phyloP scores from a whole-genome alignment of 2,113 vertebrate species.

The Daphoenositta chrysoptera region DNA sequence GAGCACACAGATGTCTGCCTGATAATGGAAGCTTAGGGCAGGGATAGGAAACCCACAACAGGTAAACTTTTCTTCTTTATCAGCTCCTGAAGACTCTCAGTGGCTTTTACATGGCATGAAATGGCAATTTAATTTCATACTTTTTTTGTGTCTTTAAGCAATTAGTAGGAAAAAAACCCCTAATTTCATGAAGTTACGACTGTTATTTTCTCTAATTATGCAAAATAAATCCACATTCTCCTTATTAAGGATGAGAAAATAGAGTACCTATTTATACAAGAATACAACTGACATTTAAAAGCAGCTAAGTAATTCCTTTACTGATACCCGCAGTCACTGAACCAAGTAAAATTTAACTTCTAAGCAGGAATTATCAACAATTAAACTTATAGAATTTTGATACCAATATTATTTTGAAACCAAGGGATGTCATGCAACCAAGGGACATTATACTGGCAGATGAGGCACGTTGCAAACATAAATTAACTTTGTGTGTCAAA shows the following conservation, averaged over 20 bases:
- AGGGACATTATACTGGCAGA: not conserved
- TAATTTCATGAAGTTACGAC: not conserved
- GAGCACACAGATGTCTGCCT: not conserved
- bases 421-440: not conserved
- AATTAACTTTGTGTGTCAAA: not conserved
- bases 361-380: not conserved
- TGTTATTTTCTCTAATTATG: not conserved
- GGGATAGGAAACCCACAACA: not conserved
- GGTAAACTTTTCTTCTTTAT: not conserved
- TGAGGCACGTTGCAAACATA: not conserved
- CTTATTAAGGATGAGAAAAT: not conserved
- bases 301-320: not conserved
- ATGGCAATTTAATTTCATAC: not conserved
- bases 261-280: not conserved
- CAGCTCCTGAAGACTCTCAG: not conserved
- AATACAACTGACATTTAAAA: not conserved
- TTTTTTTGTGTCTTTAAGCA: not conserved
- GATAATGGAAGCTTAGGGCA: not conserved
- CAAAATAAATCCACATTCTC: not conserved
- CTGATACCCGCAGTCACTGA: not conserved
- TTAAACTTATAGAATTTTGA: not conserved
- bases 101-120: not conserved
- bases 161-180: accelerated
- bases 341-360: not conserved
- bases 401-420: not conserved